Percentiles rank a stretch among this genome's conserved stretches.
Evolutionary conservation across 2,113 vertebrate genomes (phyloP).

Genomic region (Verasper variegatus): DNA sequence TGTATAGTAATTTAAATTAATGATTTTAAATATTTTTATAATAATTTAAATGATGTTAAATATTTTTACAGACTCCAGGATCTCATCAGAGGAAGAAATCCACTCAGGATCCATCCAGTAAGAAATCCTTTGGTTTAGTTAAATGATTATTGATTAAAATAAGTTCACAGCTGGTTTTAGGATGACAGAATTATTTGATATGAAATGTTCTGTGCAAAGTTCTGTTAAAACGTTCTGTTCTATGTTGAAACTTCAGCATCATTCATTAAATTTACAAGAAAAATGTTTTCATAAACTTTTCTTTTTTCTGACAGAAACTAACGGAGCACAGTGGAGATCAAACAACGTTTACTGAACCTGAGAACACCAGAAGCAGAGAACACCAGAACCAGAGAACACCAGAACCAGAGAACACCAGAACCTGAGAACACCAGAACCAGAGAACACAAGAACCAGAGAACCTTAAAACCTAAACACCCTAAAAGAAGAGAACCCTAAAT

Average conservation of each 20-base stretch:
- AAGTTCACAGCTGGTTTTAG: background rate
- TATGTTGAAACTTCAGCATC: background rate
- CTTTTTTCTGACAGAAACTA: constrained; percentile 52
- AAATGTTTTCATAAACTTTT: background rate
- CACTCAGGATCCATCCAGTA: constrained; percentile 67
- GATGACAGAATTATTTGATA: background rate
- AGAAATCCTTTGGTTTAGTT: background rate
- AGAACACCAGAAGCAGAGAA: background rate
- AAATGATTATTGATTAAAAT: background rate
- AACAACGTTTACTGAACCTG: constrained; percentile 53
- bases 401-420: no score
- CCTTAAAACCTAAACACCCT: no score
- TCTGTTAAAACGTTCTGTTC: no score
- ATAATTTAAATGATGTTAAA: background rate
- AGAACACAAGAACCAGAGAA: no score
- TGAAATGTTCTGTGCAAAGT: no score
- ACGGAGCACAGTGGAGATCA: constrained; percentile 59
- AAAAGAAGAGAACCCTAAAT: no score
- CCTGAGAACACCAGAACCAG: no score
- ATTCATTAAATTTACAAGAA: background rate
- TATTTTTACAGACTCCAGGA: constrained; percentile 60
- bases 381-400: no score
- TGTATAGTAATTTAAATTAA: background rate
- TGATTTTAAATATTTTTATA: constrained; percentile 27
- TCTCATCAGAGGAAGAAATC: constrained; percentile 71